These are phyloP conservation scores for Felis catus DNA, from an alignment of 2,113 vertebrate species.

Conservation along the genomic window DNA sequence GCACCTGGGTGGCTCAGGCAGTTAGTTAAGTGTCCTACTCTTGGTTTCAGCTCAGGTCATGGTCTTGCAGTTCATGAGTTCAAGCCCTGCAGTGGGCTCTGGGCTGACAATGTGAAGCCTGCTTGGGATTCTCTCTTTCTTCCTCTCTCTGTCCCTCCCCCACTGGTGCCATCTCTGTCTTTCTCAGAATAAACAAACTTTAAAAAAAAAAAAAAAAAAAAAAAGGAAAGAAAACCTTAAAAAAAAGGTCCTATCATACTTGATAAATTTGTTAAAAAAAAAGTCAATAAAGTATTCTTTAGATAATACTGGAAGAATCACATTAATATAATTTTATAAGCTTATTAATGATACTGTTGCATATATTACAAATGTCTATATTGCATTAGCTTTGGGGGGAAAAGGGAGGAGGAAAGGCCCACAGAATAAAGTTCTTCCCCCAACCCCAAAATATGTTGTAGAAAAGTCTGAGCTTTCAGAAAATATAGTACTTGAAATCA, in stretches of 20 bases:
- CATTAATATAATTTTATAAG: background rate
- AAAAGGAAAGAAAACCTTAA: too few relatives aligned
- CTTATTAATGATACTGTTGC: background rate
- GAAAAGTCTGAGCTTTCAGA: conserved; percentile 34
- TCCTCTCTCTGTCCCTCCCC: too few relatives aligned
- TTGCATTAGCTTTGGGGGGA: background rate
- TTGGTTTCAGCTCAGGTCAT: too few relatives aligned
- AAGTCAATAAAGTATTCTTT: background rate
- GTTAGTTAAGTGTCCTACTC: too few relatives aligned
- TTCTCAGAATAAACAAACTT: too few relatives aligned
- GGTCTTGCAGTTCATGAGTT: too few relatives aligned
- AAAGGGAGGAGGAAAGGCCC: background rate
- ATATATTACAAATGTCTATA: background rate
- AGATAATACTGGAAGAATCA: background rate
- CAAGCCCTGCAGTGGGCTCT: too few relatives aligned
- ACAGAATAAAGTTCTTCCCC: background rate
- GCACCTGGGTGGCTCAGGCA: too few relatives aligned
- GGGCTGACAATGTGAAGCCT: too few relatives aligned
- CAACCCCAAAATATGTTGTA: background rate
- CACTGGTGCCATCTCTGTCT: too few relatives aligned
- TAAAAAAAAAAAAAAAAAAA: too few relatives aligned
- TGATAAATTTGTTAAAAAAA: background rate
- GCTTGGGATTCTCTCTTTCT: too few relatives aligned
- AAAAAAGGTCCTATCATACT: background rate
- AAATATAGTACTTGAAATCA: conserved; percentile 19